A percentile compares a stretch with the other conserved stretches of the same genome.
These are phyloP conservation scores for Latheticus oryzae DNA, from an alignment of 2,888 invertebrate genomes.

Conservation along the genomic window DNA sequence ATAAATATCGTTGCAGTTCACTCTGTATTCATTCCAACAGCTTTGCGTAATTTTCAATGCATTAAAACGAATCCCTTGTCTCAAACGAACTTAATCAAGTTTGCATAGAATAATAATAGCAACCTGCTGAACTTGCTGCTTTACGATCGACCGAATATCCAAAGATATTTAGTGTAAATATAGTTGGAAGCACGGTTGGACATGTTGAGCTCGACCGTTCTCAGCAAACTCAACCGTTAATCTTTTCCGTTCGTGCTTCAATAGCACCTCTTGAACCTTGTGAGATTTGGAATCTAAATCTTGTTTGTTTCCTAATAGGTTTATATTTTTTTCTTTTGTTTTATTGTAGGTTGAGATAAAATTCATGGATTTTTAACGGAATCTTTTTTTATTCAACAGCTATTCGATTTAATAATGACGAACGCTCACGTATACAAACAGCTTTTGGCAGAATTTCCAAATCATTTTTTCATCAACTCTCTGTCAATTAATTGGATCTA, in stretches of 20 bases:
- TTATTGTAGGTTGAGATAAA: too few relatives aligned
- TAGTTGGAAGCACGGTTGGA: constrained; percentile 18
- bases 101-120: constrained; percentile 29
- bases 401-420: constrained; percentile 25
- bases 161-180: constrained; percentile 25
- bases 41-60: constrained; percentile 22
- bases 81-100: constrained; percentile 23
- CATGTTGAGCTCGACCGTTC: constrained; percentile 1
- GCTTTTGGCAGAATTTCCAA: constrained; percentile 8
- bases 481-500: constrained; percentile 24
- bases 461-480: constrained; percentile 21
- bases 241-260: constrained; percentile 11
- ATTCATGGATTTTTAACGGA: too few relatives aligned
- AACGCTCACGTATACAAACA: constrained; percentile 11
- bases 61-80: constrained; percentile 25
- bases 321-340: constrained; percentile 25
- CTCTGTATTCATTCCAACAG: constrained; percentile 1
- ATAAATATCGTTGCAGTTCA: too few relatives aligned
- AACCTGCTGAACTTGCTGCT: constrained; percentile 30
- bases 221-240: too few relatives aligned
- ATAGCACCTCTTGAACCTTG: too few relatives aligned
- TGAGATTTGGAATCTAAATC: too few relatives aligned
- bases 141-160: constrained; percentile 23
- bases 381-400: too few relatives aligned
- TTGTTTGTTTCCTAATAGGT: constrained; percentile 27